A percentile compares a stretch with the other conserved stretches of the same genome.
Evolutionary conservation across 2,888 invertebrate species (phyloP).

Genomic region (Tipula unca): DNA sequence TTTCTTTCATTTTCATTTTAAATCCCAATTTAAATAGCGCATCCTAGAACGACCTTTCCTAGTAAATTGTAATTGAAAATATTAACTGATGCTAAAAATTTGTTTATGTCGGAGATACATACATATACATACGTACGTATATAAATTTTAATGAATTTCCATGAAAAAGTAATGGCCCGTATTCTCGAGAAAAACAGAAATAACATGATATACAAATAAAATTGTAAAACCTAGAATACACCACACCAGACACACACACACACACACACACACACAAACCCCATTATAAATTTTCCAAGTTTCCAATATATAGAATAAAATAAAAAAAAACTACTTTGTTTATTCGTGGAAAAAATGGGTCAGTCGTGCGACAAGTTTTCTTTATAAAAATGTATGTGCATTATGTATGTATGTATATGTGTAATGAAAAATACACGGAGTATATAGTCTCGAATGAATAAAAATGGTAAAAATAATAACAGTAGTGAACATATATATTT

Average conservation of each 20-base stretch:
- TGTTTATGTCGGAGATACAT: background rate
- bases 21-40: background rate
- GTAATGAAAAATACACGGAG: background rate
- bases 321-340: slow-evolving; percentile 1
- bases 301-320: background rate
- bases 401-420: background rate
- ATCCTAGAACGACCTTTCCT: background rate
- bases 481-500: background rate
- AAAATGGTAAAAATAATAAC: background rate
- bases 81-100: background rate
- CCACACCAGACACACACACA: too few relatives aligned
- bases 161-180: background rate
- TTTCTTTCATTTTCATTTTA: background rate
- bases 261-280: too few relatives aligned
- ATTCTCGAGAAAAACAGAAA: background rate
- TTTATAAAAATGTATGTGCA: background rate
- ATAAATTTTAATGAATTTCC: background rate
- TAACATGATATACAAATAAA: background rate
- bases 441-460: background rate
- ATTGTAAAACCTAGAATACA: background rate
- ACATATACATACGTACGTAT: too few relatives aligned
- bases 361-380: slow-evolving; percentile 9
- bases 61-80: background rate
- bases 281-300: slow-evolving; percentile 1
- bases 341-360: background rate